Percentiles rank a stretch among this genome's conserved stretches.
Conservation (phyloP, 2,888 invertebrate genomes). For the Lamellibrachia satsuma region DNA sequence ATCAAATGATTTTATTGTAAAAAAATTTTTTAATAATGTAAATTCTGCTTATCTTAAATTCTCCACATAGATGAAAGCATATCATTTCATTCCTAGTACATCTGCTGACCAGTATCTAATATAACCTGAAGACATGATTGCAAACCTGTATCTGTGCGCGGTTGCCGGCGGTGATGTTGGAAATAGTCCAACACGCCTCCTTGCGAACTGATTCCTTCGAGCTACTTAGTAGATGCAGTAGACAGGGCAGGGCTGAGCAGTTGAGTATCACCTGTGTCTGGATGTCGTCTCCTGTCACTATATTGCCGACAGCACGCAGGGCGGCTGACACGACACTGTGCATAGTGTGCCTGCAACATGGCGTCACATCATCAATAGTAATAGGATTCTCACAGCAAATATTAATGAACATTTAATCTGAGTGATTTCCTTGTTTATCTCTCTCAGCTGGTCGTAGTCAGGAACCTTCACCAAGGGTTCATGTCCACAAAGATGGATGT, state of each 20-base stretch:
- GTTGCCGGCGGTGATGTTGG: constrained; percentile 95
- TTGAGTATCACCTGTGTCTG: constrained; percentile 88
- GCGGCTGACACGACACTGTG: constrained; percentile 75
- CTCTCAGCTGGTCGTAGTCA: too few species aligned
- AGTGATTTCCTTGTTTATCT: too few species aligned
- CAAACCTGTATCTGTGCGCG: constrained; percentile 89
- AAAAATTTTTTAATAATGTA: not conserved
- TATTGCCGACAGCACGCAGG: constrained; percentile 94
- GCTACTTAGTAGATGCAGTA: constrained; percentile 82
- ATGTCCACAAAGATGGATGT: too few species aligned
- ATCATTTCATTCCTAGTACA: not conserved
- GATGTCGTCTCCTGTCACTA: constrained; percentile 94
- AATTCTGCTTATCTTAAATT: not conserved
- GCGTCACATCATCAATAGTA: too few species aligned
- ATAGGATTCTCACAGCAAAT: too few species aligned
- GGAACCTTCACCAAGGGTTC: too few species aligned
- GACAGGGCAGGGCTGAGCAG: constrained; percentile 86
- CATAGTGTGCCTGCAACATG: constrained; percentile 55
- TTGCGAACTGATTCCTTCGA: constrained; percentile 72
- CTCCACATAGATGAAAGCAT: not conserved
- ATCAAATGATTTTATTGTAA: not conserved
- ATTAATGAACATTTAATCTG: too few species aligned
- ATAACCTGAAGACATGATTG: not conserved
- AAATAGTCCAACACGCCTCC: constrained; percentile 95
- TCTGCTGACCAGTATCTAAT: not conserved